These are phyloP conservation scores for Resseliella maxima DNA, from an alignment of 2,888 invertebrate genomes.

Conservation along the genomic window DNA sequence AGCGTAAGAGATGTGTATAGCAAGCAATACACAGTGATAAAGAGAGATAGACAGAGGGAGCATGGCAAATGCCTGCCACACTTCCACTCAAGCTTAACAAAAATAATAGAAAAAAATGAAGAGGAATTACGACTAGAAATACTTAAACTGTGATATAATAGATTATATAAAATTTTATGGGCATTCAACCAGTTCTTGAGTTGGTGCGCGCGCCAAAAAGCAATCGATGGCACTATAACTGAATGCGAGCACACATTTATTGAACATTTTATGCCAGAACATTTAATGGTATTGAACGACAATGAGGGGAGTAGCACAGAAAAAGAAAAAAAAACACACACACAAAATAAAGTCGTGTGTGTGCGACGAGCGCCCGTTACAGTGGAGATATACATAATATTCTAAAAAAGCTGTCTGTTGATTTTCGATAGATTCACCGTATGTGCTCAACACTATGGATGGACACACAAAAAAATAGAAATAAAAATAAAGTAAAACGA, in stretches of 20 bases:
- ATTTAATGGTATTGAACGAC: background rate
- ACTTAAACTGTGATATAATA: slow-evolving; percentile 36
- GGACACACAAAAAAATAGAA: no score
- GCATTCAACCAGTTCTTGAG: slow-evolving; percentile 27
- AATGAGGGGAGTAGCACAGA: background rate
- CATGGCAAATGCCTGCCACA: no score
- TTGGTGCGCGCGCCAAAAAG: slow-evolving; percentile 25
- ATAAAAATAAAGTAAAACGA: no score
- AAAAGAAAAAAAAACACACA: background rate
- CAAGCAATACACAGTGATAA: no score
- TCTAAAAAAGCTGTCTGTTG: background rate
- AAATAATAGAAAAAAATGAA: no score
- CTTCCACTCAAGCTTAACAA: no score
- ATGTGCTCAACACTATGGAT: no score
- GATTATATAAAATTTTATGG: slow-evolving; percentile 40
- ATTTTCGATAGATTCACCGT: background rate
- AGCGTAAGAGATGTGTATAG: no score
- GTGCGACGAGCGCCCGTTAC: no score
- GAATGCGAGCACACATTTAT: background rate
- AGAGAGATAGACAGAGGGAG: background rate
- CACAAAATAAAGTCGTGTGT: no score
- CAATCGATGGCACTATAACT: slow-evolving; percentile 7
- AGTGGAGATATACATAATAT: background rate
- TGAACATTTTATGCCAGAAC: background rate
- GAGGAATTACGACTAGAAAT: no score